These are phyloP conservation scores for Pogonocherus hispidulus DNA, from an alignment of 2,888 invertebrate genomes.

Conservation along the genomic window DNA sequence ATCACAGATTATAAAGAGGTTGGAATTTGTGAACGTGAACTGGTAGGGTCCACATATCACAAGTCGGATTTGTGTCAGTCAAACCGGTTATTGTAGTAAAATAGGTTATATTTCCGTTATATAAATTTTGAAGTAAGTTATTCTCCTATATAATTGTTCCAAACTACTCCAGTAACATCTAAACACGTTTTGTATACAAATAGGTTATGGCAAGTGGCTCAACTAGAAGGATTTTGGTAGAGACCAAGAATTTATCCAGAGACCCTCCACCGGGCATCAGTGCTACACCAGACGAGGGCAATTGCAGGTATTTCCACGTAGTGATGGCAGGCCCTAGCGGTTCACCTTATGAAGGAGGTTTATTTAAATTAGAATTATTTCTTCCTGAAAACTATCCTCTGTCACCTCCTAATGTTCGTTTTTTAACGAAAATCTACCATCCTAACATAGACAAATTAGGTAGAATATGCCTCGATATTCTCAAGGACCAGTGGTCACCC, in stretches of 20 bases:
- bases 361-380: conserved; percentile 98
- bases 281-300: conserved; percentile 95
- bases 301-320: conserved; percentile 95
- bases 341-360: conserved; percentile 98
- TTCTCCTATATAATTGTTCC: background rate
- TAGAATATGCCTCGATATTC: conserved; percentile 98
- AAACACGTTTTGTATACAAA: background rate
- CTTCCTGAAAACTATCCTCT: conserved; percentile 99
- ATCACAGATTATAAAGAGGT: no score
- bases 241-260: conserved; percentile 96
- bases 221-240: conserved; percentile 93
- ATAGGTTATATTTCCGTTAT: conserved; percentile 25
- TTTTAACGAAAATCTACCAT: conserved; percentile 99
- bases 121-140: conserved; percentile 17
- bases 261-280: conserved; percentile 99
- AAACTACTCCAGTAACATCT: background rate
- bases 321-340: conserved; percentile 94
- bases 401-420: conserved; percentile 99
- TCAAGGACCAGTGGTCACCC: conserved; percentile 99
- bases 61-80: conserved; percentile 12
- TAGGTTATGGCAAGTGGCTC: conserved; percentile 66
- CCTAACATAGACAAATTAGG: conserved; percentile 99
- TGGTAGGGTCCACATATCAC: conserved; percentile 9
- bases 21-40: background rate
- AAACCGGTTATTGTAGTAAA: conserved; percentile 19